Evolutionary conservation across 2,797 vertebrate species (phyloP).

Genomic region (Enteromius afrohamiltoni): DNA sequence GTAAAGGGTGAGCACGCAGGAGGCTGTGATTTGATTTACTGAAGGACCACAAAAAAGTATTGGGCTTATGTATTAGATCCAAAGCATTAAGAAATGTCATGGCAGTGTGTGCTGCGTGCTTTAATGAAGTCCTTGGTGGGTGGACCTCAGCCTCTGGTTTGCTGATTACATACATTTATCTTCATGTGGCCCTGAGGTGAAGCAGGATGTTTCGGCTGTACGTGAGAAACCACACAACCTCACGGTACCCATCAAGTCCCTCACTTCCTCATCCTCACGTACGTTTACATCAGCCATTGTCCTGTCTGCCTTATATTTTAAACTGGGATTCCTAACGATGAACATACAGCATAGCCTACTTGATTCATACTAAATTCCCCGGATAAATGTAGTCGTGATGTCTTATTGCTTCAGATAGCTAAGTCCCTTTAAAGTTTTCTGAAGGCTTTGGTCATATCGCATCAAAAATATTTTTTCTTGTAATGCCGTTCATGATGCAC

Average conservation of each 20-base stretch:
- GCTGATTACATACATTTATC: slow-evolving; percentile 41
- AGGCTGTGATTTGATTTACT: background rate
- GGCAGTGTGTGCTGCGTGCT: slow-evolving; percentile 18
- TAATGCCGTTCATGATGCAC: background rate
- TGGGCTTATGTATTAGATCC: background rate
- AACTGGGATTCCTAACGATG: background rate
- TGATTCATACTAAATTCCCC: background rate
- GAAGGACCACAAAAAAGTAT: background rate
- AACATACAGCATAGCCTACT: background rate
- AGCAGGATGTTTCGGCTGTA: slow-evolving; percentile 35
- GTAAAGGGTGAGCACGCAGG: background rate
- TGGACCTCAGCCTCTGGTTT: slow-evolving; percentile 13
- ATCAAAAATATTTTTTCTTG: background rate
- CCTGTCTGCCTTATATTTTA: background rate
- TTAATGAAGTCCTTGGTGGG: slow-evolving; percentile 29
- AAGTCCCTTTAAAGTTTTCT: background rate
- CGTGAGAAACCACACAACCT: slow-evolving; percentile 47
- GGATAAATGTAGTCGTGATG: background rate
- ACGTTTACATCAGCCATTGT: background rate
- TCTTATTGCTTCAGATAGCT: background rate
- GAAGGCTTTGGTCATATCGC: background rate
- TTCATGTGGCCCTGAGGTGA: slow-evolving; percentile 40
- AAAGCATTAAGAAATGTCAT: slow-evolving; percentile 24
- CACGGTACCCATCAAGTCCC: background rate
- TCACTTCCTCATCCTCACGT: slow-evolving; percentile 12